Conservation (phyloP, 2,888 invertebrate genomes). For the Drosophila atripex region DNA sequence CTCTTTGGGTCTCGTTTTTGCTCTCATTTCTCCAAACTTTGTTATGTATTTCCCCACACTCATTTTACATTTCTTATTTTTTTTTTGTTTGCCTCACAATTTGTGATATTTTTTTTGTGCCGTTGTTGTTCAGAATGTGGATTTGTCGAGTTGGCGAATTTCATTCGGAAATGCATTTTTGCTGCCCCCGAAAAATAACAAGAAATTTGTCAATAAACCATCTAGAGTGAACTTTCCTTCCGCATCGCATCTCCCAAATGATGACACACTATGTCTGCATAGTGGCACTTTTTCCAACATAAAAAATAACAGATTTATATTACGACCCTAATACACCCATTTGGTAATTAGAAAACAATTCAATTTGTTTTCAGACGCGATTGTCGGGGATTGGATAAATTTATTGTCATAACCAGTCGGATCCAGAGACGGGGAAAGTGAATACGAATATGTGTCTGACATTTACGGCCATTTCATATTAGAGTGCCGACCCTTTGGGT, state of each 20-base stretch:
- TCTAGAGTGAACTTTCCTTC: constrained; percentile 51
- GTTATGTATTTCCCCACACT: constrained; percentile 41
- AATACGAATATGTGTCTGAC: constrained; percentile 44
- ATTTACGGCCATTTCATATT: constrained; percentile 31
- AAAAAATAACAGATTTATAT: constrained; percentile 45
- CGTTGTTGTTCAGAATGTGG: constrained; percentile 30
- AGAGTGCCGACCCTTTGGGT: constrained; percentile 13
- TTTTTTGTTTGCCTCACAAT: neutral
- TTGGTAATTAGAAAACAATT: constrained; percentile 63
- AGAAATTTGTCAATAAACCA: constrained; percentile 67
- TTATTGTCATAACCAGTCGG: constrained; percentile 48
- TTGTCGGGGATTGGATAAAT: constrained; percentile 58
- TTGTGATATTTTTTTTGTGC: constrained; percentile 13
- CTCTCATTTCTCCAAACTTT: constrained; percentile 60
- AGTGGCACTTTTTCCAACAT: constrained; percentile 1
- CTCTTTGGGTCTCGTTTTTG: constrained; percentile 55
- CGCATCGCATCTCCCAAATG: constrained; percentile 15
- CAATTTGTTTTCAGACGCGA: constrained; percentile 23
- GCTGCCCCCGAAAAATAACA: constrained; percentile 26
- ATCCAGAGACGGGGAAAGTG: constrained; percentile 40
- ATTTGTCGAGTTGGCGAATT: constrained; percentile 72
- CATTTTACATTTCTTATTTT: constrained; percentile 18
- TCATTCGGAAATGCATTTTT: constrained; percentile 65
- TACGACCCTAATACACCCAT: constrained; percentile 52
- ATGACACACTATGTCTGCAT: constrained; percentile 22